Evolutionary conservation across 2,113 vertebrate species (phyloP).

Genomic region (Pomatostomus ruficeps): DNA sequence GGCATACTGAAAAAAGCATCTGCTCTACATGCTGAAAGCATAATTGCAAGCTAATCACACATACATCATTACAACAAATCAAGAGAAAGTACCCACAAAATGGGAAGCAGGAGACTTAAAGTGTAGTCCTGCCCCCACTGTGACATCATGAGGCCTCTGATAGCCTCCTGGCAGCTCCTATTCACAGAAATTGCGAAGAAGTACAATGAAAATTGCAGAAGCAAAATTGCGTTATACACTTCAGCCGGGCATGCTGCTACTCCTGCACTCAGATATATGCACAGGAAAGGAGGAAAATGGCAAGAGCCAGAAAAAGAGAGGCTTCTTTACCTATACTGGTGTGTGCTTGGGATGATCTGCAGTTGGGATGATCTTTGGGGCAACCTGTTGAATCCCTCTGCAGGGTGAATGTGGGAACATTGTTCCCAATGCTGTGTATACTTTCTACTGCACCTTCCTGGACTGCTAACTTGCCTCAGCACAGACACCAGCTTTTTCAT

Average conservation of each 20-base stretch:
- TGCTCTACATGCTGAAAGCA: background rate
- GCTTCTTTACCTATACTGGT: background rate
- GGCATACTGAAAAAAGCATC: background rate
- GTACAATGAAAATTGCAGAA: background rate
- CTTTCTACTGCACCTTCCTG: background rate
- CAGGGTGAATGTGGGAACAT: background rate
- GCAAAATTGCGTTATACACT: background rate
- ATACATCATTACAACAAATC: background rate
- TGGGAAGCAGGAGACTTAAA: background rate
- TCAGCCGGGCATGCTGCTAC: background rate
- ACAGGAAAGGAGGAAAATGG: background rate
- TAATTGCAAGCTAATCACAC: background rate
- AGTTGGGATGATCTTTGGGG: too few species aligned
- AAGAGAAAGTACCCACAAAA: background rate
- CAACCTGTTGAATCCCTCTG: background rate
- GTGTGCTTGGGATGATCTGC: background rate
- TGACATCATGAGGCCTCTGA: background rate
- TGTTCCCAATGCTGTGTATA: background rate
- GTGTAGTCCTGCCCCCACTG: background rate
- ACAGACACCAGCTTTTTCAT: background rate
- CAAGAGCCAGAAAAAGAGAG: background rate
- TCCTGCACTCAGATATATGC: fast-evolving
- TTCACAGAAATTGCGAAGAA: background rate
- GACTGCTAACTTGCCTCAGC: background rate
- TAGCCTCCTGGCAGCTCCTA: background rate